These are phyloP conservation scores for Acrobasis consociella DNA, from an alignment of 2,888 invertebrate species.

Conservation along the genomic window DNA sequence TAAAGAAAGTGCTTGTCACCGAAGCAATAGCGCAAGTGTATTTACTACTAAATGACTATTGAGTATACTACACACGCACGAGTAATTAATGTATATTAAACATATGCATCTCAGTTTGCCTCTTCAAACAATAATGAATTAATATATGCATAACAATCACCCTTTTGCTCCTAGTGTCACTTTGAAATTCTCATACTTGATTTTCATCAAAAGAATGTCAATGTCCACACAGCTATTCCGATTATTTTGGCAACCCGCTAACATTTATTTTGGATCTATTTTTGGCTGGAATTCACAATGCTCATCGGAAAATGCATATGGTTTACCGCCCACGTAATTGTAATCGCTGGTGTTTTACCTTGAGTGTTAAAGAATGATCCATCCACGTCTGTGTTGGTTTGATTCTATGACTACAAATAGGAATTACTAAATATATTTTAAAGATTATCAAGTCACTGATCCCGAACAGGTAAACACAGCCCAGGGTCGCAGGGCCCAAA, in stretches of 20 bases:
- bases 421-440: too few species aligned
- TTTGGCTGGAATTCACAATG: slow-evolving; percentile 62
- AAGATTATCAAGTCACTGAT: too few species aligned
- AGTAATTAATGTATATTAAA: too few species aligned
- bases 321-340: slow-evolving; percentile 18
- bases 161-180: background rate
- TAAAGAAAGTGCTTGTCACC: too few species aligned
- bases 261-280: slow-evolving; percentile 76
- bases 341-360: background rate
- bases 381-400: too few species aligned
- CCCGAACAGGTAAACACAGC: too few species aligned
- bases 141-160: background rate
- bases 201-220: slow-evolving; percentile 55
- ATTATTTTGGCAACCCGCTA: slow-evolving; percentile 77
- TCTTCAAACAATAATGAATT: background rate
- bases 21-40: too few species aligned
- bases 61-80: too few species aligned
- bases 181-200: slow-evolving; percentile 19
- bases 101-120: background rate
- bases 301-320: slow-evolving; percentile 48
- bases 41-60: too few species aligned
- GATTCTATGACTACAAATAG: too few species aligned
- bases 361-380: too few species aligned
- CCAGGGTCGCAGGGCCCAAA: too few species aligned
- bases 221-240: slow-evolving; percentile 71